These are phyloP conservation scores for Lepidocyrtinus sp. DNA, from an alignment of 2,888 invertebrate genomes.

Conservation along the genomic window DNA sequence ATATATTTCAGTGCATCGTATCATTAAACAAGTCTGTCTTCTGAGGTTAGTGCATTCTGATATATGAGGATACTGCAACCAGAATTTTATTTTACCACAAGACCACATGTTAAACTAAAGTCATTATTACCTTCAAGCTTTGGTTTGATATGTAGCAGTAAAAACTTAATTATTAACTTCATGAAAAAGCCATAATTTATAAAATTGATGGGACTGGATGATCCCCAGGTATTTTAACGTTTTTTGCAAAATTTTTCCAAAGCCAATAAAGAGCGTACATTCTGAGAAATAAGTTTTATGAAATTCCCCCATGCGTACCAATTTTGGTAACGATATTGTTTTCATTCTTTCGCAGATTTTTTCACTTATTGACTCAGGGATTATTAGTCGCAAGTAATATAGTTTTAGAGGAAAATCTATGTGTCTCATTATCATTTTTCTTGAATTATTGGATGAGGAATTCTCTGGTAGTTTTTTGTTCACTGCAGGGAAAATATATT, in stretches of 20 bases:
- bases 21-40: not conserved
- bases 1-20: no score
- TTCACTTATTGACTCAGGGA: no score
- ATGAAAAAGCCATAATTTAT: no score
- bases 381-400: no score
- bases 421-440: conserved; percentile 1
- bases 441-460: not conserved
- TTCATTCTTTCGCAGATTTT: not conserved
- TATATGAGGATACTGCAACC: conserved; percentile 15
- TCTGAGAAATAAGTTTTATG: conserved; percentile 12
- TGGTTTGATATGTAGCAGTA: no score
- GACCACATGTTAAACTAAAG: no score
- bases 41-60: not conserved
- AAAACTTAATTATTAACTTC: no score
- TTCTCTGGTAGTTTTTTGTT: not conserved
- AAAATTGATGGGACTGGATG: no score
- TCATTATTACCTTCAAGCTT: no score
- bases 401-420: conserved; percentile 12
- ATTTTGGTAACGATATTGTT: not conserved
- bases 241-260: not conserved
- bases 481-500: not conserved
- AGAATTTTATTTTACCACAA: no score
- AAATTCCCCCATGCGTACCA: not conserved
- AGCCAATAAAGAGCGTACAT: not conserved
- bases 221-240: no score